Evolutionary conservation across 2,888 invertebrate genomes (phyloP).

Genomic region (Tanytarsus gracilentus): DNA sequence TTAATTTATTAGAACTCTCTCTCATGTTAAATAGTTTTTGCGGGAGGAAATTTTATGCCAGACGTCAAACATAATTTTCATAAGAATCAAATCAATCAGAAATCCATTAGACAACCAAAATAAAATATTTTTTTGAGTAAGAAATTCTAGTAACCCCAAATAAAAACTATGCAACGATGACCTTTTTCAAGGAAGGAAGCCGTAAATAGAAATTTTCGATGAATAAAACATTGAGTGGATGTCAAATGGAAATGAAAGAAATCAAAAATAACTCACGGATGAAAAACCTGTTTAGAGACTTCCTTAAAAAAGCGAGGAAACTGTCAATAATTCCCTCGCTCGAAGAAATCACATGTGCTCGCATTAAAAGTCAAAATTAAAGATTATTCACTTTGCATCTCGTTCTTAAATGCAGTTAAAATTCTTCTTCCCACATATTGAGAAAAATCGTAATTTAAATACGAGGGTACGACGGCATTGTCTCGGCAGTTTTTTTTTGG

Average conservation of each 20-base stretch:
- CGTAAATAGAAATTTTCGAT: constrained; percentile 23
- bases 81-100: too few relatives aligned
- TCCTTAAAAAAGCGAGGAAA: constrained; percentile 15
- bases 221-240: constrained; percentile 8
- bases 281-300: constrained; percentile 16
- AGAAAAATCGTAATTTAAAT: too few relatives aligned
- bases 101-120: too few relatives aligned
- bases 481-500: not conserved
- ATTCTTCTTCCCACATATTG: not conserved
- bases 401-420: constrained; percentile 10
- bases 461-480: not conserved
- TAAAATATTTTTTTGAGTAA: not conserved
- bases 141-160: not conserved
- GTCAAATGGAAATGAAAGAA: constrained; percentile 7
- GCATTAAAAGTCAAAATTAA: too few relatives aligned
- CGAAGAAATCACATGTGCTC: constrained; percentile 17
- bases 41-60: too few relatives aligned
- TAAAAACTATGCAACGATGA: constrained; percentile 6
- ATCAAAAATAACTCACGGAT: not conserved
- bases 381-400: too few relatives aligned
- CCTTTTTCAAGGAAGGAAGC: constrained; percentile 17
- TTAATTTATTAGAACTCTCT: not conserved
- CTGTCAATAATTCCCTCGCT: constrained; percentile 19
- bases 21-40: too few relatives aligned
- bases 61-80: too few relatives aligned